Base-by-base conservation (phyloP, 2,888 invertebrate genomes). In the Acrocyrtus sp. region DNA sequence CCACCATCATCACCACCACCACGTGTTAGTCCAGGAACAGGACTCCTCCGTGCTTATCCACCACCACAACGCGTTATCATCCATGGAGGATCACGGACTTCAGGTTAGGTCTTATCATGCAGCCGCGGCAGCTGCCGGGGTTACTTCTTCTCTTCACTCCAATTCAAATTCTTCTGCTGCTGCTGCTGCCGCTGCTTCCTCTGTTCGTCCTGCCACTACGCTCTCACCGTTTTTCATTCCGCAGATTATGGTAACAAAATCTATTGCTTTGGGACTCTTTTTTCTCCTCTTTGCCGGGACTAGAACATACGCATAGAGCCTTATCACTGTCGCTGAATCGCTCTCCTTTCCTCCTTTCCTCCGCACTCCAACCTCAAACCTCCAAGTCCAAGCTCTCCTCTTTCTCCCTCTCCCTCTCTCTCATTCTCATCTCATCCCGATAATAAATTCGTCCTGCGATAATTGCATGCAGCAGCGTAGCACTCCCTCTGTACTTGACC, bases 31-130 rank as follows among this genome's bases (percentile, higher is more conserved):
- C 85, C 86, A 84, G 83, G 82, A 87, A 78, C 93, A 93, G 82
- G 90, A 90, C 82, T 89, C 93, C 74, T 86, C 93, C 78, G 91
- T 91, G 41, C 34, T 70, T 27, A 3, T 70, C 22, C 62, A 70
- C 57, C 85, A 94, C 60, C 94, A 94, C 83, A 92, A 92, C 84
- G 92, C 92, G n/a, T 86, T 94, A 66, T 89, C 70, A 5, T 56
- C 91, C 2, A 90, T 90, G 84, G 90, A 89, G 85, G 90, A 86
- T 82, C 70, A 70, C 47, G 70, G 70, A 21, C 61, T 70, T 3
- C 70, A 70, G 70, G 70, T 70, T 70, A 62, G 70, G 62, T 62
- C 62, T 70, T 70, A 70, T 70, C 70, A 70, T 58, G 66, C 60
- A 43, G 70, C 65, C 26, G 61, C 70, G n/a, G 69, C 69, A 6